These are phyloP conservation scores for Macrobrachium nipponense DNA, from an alignment of 1,140 invertebrate genomes.

Conservation along the genomic window DNA sequence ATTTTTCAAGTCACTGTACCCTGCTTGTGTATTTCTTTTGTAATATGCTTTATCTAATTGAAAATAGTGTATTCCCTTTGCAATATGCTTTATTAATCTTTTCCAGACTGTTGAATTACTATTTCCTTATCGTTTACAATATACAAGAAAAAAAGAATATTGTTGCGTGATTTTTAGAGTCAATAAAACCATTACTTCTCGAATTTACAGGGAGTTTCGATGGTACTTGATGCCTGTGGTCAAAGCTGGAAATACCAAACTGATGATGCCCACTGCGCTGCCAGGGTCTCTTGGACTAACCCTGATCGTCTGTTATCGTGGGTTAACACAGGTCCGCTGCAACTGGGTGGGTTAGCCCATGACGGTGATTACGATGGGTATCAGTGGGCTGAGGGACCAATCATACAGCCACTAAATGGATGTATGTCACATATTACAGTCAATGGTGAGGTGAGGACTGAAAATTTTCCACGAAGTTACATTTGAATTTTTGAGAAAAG, in stretches of 20 bases:
- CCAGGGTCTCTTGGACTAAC: background rate
- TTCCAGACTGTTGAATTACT: background rate
- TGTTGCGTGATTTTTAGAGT: background rate
- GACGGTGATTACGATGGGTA: slow-evolving; percentile 84
- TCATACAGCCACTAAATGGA: slow-evolving; percentile 90
- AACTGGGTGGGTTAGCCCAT: slow-evolving; percentile 76
- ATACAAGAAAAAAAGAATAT: background rate
- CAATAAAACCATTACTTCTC: background rate
- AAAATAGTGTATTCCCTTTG: no score
- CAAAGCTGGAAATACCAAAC: slow-evolving; percentile 21
- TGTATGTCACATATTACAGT: slow-evolving; percentile 95
- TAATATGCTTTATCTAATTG: no score
- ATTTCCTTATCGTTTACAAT: background rate
- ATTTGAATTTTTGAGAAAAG: no score
- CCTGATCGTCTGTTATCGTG: background rate
- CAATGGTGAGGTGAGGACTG: slow-evolving; percentile 80
- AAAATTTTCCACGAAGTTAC: no score
- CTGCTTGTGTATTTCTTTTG: no score
- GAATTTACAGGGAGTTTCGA: slow-evolving; percentile 26
- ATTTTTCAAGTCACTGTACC: no score
- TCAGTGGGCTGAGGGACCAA: slow-evolving; percentile 86
- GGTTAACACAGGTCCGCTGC: slow-evolving; percentile 9
- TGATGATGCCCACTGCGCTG: slow-evolving; percentile 25
- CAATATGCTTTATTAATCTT: no score
- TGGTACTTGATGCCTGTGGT: slow-evolving; percentile 37